Base-by-base conservation (phyloP, 2,888 invertebrate species). In the Toxonevra muliebris region DNA sequence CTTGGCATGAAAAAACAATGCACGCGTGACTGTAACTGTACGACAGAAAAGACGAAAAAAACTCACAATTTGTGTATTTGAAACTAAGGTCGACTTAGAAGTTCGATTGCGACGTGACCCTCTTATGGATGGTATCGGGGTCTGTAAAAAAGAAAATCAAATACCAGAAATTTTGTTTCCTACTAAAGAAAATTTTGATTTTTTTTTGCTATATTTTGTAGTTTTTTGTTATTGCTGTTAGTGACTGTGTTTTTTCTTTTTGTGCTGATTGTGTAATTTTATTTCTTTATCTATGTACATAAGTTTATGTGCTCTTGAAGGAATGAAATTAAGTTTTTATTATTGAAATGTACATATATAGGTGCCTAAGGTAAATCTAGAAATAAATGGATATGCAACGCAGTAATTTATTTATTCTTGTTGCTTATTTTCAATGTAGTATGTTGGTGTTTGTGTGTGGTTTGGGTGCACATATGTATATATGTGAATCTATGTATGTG, bases 41-140 rank as follows among this genome's bases (percentile, higher is more conserved):
- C 19, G 41, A 42, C 40, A 58, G 42, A 43, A 41, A 30, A 64
- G 4, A 19, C 20, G 45, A 50, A 65, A n/a, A n/a, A n/a, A 77
- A 82, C 82, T 82, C 82, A 82, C 82, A 82, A 82, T 82, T 82
- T 80, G 80, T 80, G 81, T 82, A 76, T 81, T 82, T 75, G 82
- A 82, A 80, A 82, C 73, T 78, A 82, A 80, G 76, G 83, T 82
- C 79, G 82, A 82, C 82, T 82, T 82, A 75, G 83, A 80, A 77
- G 83, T 81, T 68, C 82, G 82, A 76, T 83, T 82, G 79, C 83
- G 82, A 79, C 82, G 82, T 78, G 82, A 82, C 78, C 83, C 82
- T 77, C 82, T 80, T 79, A 82, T 79, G 79, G 82, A 77, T 77
- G 80, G 77, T 74, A 80, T 80, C 76, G 79, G 83, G 76, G 83